Percentiles rank a stretch among this genome's conserved stretches.
Conservation (phyloP, 2,888 invertebrate genomes). For the Agapostemon virescens region DNA sequence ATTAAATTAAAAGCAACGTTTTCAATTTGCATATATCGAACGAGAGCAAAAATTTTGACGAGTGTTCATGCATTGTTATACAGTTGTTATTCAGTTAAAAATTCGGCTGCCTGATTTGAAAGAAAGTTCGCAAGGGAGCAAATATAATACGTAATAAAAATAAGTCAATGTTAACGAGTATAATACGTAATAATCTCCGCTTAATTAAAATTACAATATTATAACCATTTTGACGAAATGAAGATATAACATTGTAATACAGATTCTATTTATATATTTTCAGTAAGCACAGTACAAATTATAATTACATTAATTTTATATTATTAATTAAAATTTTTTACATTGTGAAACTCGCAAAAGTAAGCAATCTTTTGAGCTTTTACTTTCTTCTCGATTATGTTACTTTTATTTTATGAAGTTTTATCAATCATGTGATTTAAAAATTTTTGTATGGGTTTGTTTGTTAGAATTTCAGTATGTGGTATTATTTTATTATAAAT, state of each 20-base stretch:
- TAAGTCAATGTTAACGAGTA: not conserved
- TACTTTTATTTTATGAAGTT: too few relatives aligned
- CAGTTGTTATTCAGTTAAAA: not conserved
- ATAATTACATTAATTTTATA: too few relatives aligned
- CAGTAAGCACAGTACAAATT: too few relatives aligned
- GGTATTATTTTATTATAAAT: too few relatives aligned
- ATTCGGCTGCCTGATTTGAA: not conserved
- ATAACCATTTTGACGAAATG: not conserved
- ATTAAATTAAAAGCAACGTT: not conserved
- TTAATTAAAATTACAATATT: not conserved
- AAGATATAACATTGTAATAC: not conserved
- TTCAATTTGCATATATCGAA: not conserved
- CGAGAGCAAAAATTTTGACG: not conserved
- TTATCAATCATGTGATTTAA: too few relatives aligned
- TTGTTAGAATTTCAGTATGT: too few relatives aligned
- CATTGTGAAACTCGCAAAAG: not conserved
- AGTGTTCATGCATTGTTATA: too few relatives aligned
- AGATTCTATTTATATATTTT: not conserved
- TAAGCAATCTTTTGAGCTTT: not conserved
- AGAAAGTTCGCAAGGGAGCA: too few relatives aligned
- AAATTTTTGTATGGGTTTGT: too few relatives aligned
- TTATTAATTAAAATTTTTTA: too few relatives aligned
- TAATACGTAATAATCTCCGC: not conserved
- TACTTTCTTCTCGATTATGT: too few relatives aligned
- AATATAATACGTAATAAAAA: not conserved